These are phyloP conservation scores for Macrosoma leucophasiata DNA, from an alignment of 2,888 invertebrate genomes.

Conservation along the genomic window DNA sequence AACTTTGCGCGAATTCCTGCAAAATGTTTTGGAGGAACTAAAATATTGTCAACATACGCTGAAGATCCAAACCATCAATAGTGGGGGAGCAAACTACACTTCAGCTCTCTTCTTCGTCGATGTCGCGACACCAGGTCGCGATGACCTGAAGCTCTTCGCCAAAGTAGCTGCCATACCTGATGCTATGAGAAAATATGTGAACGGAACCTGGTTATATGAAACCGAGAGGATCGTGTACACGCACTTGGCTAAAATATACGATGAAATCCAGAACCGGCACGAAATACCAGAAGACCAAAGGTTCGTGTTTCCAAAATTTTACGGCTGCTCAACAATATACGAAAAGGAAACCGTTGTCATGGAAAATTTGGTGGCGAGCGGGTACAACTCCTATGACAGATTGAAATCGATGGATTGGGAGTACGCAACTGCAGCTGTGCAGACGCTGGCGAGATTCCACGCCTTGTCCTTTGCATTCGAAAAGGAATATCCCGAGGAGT, in stretches of 20 bases:
- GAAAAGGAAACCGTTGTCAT: conserved; percentile 45
- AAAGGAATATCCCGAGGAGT: conserved; percentile 39
- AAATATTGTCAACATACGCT: conserved; percentile 17
- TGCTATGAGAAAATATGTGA: conserved; percentile 31
- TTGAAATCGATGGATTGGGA: conserved; percentile 44
- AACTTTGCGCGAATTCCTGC: conserved; percentile 23
- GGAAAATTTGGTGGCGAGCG: conserved; percentile 41
- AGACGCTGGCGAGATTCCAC: conserved; percentile 51
- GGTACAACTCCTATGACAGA: conserved; percentile 41
- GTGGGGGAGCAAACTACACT: conserved; percentile 28
- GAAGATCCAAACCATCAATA: conserved; percentile 31
- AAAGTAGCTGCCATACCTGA: conserved; percentile 43
- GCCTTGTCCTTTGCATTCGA: conserved; percentile 45
- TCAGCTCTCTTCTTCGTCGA: conserved; percentile 11
- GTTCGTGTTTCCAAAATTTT: conserved; percentile 37
- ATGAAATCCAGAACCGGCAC: conserved; percentile 34
- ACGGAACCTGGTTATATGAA: conserved; percentile 31
- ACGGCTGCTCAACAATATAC: conserved; percentile 31
- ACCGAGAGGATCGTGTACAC: conserved; percentile 42
- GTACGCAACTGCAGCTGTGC: conserved; percentile 39
- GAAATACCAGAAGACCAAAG: conserved; percentile 33
- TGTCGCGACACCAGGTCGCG: conserved; percentile 9
- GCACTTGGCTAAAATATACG: conserved; percentile 33
- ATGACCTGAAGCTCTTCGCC: conserved; percentile 36
- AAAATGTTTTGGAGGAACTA: conserved; percentile 28